phyloP scores from a whole-genome alignment of 2,888 invertebrate genomes.

The Eilema caniola region DNA sequence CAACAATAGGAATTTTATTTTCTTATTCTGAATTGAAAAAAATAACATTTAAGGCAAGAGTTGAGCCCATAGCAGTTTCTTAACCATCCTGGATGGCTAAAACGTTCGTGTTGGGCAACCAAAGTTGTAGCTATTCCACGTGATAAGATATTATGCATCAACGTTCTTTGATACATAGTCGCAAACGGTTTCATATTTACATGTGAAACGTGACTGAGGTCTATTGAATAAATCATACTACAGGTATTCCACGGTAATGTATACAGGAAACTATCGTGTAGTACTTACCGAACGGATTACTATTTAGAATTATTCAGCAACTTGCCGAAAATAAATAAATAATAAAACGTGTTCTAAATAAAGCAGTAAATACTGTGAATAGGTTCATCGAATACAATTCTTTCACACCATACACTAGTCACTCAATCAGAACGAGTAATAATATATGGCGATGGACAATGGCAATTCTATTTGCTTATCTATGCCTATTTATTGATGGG shows the following conservation, averaged over 20 bases:
- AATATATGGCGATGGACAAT: too few species aligned
- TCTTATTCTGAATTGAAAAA: too few species aligned
- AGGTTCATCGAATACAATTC: too few species aligned
- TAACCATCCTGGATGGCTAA: not conserved
- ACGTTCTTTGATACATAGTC: conserved; percentile 41
- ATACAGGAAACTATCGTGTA: conserved; percentile 14
- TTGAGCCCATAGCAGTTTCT: not conserved
- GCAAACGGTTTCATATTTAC: conserved; percentile 50
- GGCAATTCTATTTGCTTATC: too few species aligned
- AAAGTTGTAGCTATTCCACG: conserved; percentile 30
- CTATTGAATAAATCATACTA: conserved; percentile 56
- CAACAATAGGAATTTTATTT: not conserved
- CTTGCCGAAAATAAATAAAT: not conserved
- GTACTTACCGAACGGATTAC: conserved; percentile 11
- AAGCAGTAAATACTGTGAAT: too few species aligned
- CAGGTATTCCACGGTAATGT: conserved; percentile 17
- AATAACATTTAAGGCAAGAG: not conserved
- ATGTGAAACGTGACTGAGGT: conserved; percentile 49
- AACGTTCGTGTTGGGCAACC: not conserved
- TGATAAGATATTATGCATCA: conserved; percentile 27
- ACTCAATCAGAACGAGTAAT: too few species aligned
- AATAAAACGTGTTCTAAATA: too few species aligned
- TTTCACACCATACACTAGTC: too few species aligned
- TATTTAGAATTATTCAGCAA: conserved; percentile 3
- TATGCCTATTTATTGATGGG: too few species aligned